These are phyloP conservation scores for Drosophila quinaria DNA, from an alignment of 2,888 invertebrate genomes.

Conservation along the genomic window DNA sequence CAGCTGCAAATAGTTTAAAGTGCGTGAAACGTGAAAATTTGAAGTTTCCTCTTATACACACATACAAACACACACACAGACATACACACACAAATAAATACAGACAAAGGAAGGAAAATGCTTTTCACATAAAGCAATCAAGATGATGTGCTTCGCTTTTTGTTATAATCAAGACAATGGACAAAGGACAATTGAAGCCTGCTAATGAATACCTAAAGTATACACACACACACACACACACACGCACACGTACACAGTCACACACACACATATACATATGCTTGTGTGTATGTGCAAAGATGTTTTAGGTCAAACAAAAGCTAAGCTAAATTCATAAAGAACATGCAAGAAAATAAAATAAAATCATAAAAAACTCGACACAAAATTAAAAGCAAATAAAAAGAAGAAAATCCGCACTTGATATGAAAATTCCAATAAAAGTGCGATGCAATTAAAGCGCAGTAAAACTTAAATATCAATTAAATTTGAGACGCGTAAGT, in stretches of 20 bases:
- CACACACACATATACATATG: slow-evolving; percentile 10
- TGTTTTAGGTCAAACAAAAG: slow-evolving; percentile 77
- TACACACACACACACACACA: slow-evolving; percentile 38
- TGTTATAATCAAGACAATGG: slow-evolving; percentile 43
- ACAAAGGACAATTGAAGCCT: slow-evolving; percentile 38
- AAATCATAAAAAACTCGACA: not conserved
- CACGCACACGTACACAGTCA: slow-evolving; percentile 26
- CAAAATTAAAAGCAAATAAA: not conserved
- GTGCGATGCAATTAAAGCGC: slow-evolving; percentile 46
- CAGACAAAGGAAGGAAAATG: not conserved
- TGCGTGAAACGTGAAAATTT: slow-evolving; percentile 50
- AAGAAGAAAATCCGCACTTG: slow-evolving; percentile 3
- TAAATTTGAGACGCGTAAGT: slow-evolving; percentile 43
- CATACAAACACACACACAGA: not conserved
- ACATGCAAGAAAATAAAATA: slow-evolving; percentile 5
- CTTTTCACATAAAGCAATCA: slow-evolving; percentile 37
- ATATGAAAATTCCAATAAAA: slow-evolving; percentile 29
- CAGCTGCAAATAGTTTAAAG: slow-evolving; percentile 59
- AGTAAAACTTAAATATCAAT: slow-evolving; percentile 34
- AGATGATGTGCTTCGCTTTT: slow-evolving; percentile 30
- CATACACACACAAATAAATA: slow-evolving; percentile 10
- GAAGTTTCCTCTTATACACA: slow-evolving; percentile 22
- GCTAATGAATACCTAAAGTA: slow-evolving; percentile 56
- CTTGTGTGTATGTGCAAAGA: slow-evolving; percentile 37
- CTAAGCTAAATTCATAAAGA: slow-evolving; percentile 15